A percentile compares a stretch with the other conserved stretches of the same genome.
phyloP scores from a whole-genome alignment of 2,888 invertebrate species.

The Hermodice carunculata region DNA sequence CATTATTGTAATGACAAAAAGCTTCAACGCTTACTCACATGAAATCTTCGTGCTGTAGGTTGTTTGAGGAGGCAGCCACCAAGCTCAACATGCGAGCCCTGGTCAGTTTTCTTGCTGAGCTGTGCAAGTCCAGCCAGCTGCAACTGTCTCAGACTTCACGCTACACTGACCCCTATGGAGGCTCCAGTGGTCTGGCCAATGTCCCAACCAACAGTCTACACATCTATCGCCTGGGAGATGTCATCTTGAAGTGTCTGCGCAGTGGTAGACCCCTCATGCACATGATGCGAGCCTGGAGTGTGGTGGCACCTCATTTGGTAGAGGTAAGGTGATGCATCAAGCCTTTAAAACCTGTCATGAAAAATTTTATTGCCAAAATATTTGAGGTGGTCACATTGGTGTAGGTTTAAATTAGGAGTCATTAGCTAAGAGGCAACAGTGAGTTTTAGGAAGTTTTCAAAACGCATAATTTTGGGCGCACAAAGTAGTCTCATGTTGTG shows the following conservation, averaged over 20 bases:
- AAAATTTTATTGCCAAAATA: too few species aligned
- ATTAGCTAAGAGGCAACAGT: too few species aligned
- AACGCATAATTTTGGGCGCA: too few species aligned
- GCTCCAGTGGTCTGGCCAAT: not conserved
- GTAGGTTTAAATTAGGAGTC: too few species aligned
- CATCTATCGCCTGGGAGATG: constrained; percentile 87
- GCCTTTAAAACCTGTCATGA: too few species aligned
- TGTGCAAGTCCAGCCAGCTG: constrained; percentile 88
- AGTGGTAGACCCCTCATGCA: constrained; percentile 91
- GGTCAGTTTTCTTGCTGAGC: constrained; percentile 83
- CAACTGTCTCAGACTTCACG: constrained; percentile 74
- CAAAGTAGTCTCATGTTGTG: too few species aligned
- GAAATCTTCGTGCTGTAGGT: constrained; percentile 69
- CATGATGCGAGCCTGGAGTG: constrained; percentile 91
- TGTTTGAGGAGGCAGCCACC: constrained; percentile 90
- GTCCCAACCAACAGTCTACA: constrained; percentile 71
- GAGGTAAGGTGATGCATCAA: constrained; percentile 79
- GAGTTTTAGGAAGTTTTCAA: too few species aligned
- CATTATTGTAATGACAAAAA: too few species aligned
- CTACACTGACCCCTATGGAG: not conserved
- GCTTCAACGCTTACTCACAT: too few species aligned
- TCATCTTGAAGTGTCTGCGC: constrained; percentile 87
- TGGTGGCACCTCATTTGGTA: constrained; percentile 93
- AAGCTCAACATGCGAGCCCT: constrained; percentile 88
- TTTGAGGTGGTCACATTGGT: too few species aligned